Evolutionary conservation across 2,113 vertebrate species (phyloP).

Genomic region (Glaucidium brasilianum): DNA sequence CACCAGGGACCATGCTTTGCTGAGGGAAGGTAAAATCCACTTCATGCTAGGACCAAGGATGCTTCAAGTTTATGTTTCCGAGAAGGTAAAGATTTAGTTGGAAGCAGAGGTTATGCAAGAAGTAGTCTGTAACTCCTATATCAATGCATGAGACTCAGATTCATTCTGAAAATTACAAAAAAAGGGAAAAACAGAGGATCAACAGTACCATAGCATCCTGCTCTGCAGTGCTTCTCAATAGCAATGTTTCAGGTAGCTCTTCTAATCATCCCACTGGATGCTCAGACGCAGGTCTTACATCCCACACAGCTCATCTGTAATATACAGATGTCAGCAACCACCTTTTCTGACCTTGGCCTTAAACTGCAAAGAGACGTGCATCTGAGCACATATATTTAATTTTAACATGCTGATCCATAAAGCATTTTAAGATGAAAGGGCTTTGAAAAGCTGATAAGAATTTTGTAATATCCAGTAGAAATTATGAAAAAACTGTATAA

Average conservation of each 20-base stretch:
- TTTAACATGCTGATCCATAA: background rate
- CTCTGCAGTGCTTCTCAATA: background rate
- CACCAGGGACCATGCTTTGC: background rate
- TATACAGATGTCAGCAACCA: background rate
- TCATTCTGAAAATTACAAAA: background rate
- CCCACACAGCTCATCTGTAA: fast-evolving
- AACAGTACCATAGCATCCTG: background rate
- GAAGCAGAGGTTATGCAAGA: background rate
- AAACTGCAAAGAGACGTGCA: background rate
- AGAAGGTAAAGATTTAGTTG: background rate
- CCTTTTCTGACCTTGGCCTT: background rate
- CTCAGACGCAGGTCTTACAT: background rate
- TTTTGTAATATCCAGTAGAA: background rate
- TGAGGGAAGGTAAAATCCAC: background rate
- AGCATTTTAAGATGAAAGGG: background rate
- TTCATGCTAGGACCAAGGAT: background rate
- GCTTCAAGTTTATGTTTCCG: background rate
- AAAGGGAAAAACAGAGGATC: background rate
- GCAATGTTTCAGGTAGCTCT: background rate
- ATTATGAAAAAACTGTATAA: background rate
- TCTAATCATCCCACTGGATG: background rate
- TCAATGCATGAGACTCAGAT: background rate
- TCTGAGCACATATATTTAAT: background rate
- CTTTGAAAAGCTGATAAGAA: background rate
- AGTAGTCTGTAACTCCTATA: background rate